A percentile compares a stretch with the other conserved stretches of the same genome.
phyloP scores from a whole-genome alignment of 2,113 vertebrate genomes.

The Peromyscus polionotus region DNA sequence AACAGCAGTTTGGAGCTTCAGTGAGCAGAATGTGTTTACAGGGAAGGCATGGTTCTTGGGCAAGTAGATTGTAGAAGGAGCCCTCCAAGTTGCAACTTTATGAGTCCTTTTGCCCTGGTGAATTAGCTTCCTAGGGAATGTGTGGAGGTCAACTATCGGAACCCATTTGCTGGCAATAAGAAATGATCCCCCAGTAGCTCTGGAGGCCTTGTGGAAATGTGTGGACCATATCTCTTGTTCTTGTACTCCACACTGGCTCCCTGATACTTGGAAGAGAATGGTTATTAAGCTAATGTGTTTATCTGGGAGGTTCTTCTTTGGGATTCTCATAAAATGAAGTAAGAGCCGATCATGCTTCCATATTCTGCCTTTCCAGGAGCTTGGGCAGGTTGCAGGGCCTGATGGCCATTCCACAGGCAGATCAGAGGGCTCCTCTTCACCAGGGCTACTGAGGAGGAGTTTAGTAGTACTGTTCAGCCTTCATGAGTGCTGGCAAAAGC shows the following conservation, averaged over 20 bases:
- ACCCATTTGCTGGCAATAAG: neutral
- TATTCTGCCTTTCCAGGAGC: too few relatives aligned
- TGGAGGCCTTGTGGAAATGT: neutral
- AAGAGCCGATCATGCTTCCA: neutral
- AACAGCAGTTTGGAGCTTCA: neutral
- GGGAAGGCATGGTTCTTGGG: neutral
- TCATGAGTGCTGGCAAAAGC: neutral
- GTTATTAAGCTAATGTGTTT: neutral
- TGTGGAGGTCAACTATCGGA: rapidly evolving
- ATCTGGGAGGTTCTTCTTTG: neutral
- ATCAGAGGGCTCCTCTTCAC: neutral
- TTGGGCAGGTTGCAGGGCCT: too few relatives aligned
- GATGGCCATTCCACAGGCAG: neutral
- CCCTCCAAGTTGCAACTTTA: neutral
- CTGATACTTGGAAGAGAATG: neutral
- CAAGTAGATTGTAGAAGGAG: neutral
- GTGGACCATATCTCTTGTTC: neutral
- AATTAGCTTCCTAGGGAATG: neutral
- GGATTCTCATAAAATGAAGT: neutral
- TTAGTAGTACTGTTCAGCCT: neutral
- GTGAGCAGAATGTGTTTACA: neutral
- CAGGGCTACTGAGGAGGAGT: too few relatives aligned
- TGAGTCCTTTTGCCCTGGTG: neutral
- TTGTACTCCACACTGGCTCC: too few relatives aligned
- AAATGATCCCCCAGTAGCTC: neutral